Evolutionary conservation across 2,888 invertebrate species (phyloP).

Genomic region (Cyaniris semiargus): DNA sequence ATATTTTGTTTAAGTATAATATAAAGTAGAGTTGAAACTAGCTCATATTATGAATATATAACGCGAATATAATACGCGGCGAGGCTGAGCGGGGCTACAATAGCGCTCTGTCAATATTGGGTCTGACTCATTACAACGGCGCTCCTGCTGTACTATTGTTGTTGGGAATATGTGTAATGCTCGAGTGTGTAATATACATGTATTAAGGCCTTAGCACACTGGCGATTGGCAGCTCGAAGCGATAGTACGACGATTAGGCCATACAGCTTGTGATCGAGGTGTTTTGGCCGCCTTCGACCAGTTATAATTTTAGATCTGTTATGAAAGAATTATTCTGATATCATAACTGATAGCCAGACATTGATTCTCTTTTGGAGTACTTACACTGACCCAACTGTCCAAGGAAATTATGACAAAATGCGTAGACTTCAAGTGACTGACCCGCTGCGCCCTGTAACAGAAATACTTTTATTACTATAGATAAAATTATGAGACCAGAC

Average conservation of each 20-base stretch:
- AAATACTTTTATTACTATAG: background rate
- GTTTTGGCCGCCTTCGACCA: too few relatives aligned
- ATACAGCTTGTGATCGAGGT: too few relatives aligned
- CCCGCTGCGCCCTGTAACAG: background rate
- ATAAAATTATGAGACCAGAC: too few relatives aligned
- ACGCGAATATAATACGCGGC: background rate
- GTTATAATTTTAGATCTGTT: too few relatives aligned
- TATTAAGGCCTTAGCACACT: background rate
- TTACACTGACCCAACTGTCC: slow-evolving; percentile 1
- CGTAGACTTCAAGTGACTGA: background rate
- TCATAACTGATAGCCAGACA: too few relatives aligned
- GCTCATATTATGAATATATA: background rate
- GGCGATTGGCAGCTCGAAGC: background rate
- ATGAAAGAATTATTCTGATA: too few relatives aligned
- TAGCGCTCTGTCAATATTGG: slow-evolving; percentile 15
- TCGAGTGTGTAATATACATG: background rate
- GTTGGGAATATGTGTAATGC: background rate
- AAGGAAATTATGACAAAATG: background rate
- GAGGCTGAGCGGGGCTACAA: background rate
- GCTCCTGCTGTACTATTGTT: background rate
- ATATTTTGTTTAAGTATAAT: background rate
- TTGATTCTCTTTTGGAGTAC: background rate
- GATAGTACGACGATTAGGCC: too few relatives aligned
- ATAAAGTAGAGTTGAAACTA: background rate
- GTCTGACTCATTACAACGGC: background rate